Base-by-base conservation (phyloP, 2,888 invertebrate species). In the Suillia variegata region DNA sequence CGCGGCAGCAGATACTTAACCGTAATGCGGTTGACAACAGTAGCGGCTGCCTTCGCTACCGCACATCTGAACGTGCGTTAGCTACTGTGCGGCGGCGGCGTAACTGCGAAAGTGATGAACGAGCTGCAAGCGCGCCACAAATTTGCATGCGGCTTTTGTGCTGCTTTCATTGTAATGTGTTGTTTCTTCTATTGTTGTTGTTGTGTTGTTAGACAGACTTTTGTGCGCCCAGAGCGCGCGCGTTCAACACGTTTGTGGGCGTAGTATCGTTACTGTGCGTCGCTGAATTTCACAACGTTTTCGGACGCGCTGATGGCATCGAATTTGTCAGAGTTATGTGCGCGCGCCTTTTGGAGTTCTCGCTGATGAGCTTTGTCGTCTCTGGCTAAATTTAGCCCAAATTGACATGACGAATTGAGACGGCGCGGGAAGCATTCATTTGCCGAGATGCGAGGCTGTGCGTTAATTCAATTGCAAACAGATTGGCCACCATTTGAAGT, bases 1-100 rank as follows among this genome's bases (percentile, higher is more conserved):
- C 67, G 69, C 62, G 34, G 33, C 17, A 33, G 15, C n/a, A 13
- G 56, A 52, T 64, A 52, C 53, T 62, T 62, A 61, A 65, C 57
- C n/a, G n/a, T n/a, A n/a, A n/a, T n/a, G n/a, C n/a, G n/a, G n/a
- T n/a, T n/a, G n/a, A n/a, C n/a, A n/a, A n/a, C n/a, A n/a, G n/a
- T n/a, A n/a, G n/a, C n/a, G n/a, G n/a, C n/a, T n/a, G n/a, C n/a
- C n/a, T n/a, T n/a, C n/a, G n/a, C n/a, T n/a, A n/a, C n/a, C n/a
- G n/a, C n/a, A n/a, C n/a, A n/a, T n/a, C n/a, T n/a, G n/a, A n/a
- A n/a, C n/a, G n/a, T n/a, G n/a, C n/a, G n/a, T n/a, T n/a, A n/a
- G n/a, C n/a, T n/a, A n/a, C n/a, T n/a, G n/a, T n/a, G n/a, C n/a
- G n/a, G n/a, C n/a, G n/a, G n/a, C n/a, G n/a, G 12, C 3, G 38